These are phyloP conservation scores for Agapostemon virescens DNA, from an alignment of 2,888 invertebrate genomes.

Conservation along the genomic window DNA sequence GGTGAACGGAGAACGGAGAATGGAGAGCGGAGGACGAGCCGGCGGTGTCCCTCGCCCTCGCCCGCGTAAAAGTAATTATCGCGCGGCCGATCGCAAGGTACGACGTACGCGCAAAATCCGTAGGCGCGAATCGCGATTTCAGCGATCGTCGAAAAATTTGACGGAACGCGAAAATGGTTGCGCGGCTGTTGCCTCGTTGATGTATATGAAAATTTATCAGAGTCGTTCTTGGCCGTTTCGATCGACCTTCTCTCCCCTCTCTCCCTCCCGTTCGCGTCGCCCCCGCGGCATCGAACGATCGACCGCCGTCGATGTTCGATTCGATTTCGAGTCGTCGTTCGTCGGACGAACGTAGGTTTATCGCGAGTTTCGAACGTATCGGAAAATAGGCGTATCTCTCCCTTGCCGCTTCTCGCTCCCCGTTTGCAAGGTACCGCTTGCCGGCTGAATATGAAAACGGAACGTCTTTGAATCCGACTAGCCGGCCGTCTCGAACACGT, in stretches of 20 bases:
- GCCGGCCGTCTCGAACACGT: conserved; percentile 52
- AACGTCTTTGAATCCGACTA: conserved; percentile 43
- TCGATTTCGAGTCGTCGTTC: conserved; percentile 13
- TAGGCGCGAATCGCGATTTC: not conserved
- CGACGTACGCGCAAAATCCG: not conserved
- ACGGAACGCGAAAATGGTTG: not conserved
- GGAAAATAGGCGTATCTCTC: too few species aligned
- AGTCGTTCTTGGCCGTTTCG: conserved; percentile 29
- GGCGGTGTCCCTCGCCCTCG: not conserved
- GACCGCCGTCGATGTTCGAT: conserved; percentile 25
- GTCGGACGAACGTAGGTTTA: conserved; percentile 20
- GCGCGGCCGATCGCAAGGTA: not conserved
- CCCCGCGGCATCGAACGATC: conserved; percentile 39
- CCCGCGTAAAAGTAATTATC: not conserved
- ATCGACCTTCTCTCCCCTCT: too few species aligned
- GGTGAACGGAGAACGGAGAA: not conserved
- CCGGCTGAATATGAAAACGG: conserved; percentile 1
- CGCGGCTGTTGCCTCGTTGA: not conserved
- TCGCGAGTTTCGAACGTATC: conserved; percentile 11
- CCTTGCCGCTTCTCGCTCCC: too few species aligned
- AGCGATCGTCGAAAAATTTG: conserved; percentile 39
- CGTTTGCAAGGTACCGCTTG: too few species aligned
- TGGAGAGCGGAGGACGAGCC: conserved; percentile 6
- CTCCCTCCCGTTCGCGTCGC: not conserved
- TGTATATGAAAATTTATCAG: conserved; percentile 59